Evolutionary conservation across 2,113 vertebrate genomes (phyloP).

Genomic region (Astatoreochromis straeleni): DNA sequence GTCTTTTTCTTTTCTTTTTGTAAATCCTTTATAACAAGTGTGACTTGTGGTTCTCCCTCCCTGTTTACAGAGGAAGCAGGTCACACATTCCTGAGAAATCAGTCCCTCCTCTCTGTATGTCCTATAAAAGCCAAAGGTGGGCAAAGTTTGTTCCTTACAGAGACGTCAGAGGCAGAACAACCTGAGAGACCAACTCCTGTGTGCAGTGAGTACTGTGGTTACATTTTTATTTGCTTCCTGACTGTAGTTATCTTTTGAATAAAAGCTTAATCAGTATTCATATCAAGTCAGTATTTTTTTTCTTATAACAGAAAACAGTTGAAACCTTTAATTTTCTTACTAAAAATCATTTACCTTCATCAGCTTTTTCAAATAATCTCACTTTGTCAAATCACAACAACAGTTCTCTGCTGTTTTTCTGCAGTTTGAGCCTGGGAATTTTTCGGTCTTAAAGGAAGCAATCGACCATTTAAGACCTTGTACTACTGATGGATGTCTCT

Average conservation of each 20-base stretch:
- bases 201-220: background rate
- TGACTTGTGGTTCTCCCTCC: background rate
- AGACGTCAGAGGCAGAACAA: background rate
- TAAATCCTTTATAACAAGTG: background rate
- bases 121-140: background rate
- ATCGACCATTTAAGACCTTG: no score
- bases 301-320: background rate
- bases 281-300: background rate
- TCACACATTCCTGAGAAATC: background rate
- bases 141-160: background rate
- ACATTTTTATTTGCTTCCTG: background rate
- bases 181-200: background rate
- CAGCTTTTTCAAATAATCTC: background rate
- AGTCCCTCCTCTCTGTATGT: background rate
- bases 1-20: background rate
- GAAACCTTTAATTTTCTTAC: background rate
- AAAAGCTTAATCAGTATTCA: rapidly evolving
- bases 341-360: background rate
- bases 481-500: no score
- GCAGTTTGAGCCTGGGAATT: no score
- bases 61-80: background rate
- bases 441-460: rapidly evolving
- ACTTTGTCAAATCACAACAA: no score
- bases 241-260: background rate
- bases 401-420: no score